A percentile compares a stretch with the other conserved stretches of the same genome.
These are phyloP conservation scores for Periplaneta americana DNA, from an alignment of 1,140 invertebrate species.

Conservation along the genomic window DNA sequence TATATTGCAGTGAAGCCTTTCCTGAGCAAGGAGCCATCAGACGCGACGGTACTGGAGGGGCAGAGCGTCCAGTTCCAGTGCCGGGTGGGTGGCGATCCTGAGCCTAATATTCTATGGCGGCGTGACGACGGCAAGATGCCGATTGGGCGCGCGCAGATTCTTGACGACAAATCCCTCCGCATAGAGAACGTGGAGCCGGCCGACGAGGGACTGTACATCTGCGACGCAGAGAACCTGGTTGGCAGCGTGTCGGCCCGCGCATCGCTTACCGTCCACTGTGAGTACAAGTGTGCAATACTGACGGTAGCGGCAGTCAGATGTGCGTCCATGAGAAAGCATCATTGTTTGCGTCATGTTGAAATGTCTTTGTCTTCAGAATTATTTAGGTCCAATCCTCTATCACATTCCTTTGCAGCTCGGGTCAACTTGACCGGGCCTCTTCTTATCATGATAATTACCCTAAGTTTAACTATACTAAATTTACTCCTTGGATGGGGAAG, in stretches of 20 bases:
- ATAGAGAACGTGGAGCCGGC: constrained; percentile 66
- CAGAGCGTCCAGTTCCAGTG: constrained; percentile 83
- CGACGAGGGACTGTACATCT: constrained; percentile 79
- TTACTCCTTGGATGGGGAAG: too few species aligned
- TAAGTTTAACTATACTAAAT: too few species aligned
- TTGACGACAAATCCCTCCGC: constrained; percentile 68
- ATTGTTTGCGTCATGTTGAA: too few species aligned
- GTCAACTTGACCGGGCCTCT: too few species aligned
- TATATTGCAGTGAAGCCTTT: constrained; percentile 76
- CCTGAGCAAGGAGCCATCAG: constrained; percentile 78
- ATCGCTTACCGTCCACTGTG: constrained; percentile 69
- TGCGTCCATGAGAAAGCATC: too few species aligned
- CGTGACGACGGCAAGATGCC: constrained; percentile 82
- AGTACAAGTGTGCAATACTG: constrained; percentile 33
- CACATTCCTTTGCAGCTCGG: too few species aligned
- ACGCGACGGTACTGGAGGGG: constrained; percentile 74
- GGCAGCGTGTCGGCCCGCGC: constrained; percentile 69
- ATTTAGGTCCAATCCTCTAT: too few species aligned
- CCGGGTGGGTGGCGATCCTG: constrained; percentile 83
- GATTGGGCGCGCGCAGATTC: constrained; percentile 61
- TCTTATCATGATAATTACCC: too few species aligned
- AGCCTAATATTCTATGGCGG: constrained; percentile 82
- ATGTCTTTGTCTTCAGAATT: background rate
- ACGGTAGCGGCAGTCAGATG: too few species aligned
- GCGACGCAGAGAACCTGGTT: constrained; percentile 72